Evolutionary conservation across 2,113 vertebrate genomes (phyloP), one percentile per base, ranked within the genome.

Genomic region (Onychorhynchus coronatus): DNA sequence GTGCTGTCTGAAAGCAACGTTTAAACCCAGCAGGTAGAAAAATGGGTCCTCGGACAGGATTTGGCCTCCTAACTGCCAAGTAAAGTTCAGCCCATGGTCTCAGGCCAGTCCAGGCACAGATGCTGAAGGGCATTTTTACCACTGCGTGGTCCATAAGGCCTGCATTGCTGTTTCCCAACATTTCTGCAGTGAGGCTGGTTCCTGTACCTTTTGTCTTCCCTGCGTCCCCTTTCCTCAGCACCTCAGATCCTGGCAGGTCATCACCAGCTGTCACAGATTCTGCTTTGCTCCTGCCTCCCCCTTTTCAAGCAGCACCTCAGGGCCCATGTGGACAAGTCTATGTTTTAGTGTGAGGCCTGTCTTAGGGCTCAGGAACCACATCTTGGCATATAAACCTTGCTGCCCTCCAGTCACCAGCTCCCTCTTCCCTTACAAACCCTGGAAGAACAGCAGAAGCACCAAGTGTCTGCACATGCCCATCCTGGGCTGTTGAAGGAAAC

Each of bases 121-220:
- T 18, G 23, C 15, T 35, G 1, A 37, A 3, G 19, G 11, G 27
- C 14, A 3, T 65, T 85, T 79, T 30, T 22, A 35, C 49, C 42
- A 7, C 25, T 12, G 24, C 3, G 0, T 33, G 25, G 17, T 68
- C n/a, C 39, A 2, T 13, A 52, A 31, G 1, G 3, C 31, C n/a
- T 18, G 14, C 17, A 3, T 16, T 49, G 55, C 8, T 22, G 37
- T 81, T 71, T 65, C 37, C 41, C 17, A 27, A 5, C 0, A 0
- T 21, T 61, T 86, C 46, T 53, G 47, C 24, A 25, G n/a, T 4
- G 35, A 59, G 23, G 6, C 11, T 1, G 22, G 12, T 35, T 73
- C 44, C 70, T n/a, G 50, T 37, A 12, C 21, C 28, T 63, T 55
- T 14, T 85, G 31, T 52, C 49, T 68, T 72, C 31, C 1, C 39